phyloP scores from a whole-genome alignment of 2,888 invertebrate species.

The Drosophila anomalipes region DNA sequence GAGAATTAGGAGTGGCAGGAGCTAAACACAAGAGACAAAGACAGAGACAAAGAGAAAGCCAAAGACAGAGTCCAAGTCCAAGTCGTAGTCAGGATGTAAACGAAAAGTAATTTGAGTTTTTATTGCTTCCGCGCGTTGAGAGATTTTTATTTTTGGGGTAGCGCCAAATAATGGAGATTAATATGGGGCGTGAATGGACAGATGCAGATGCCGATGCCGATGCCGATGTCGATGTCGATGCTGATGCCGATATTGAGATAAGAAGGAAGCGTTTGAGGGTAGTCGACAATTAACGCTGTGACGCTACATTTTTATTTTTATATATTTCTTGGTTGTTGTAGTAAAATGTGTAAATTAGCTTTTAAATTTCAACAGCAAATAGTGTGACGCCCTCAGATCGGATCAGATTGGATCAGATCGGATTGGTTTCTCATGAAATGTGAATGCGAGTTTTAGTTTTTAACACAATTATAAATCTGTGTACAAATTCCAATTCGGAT shows the following conservation, averaged over 20 bases:
- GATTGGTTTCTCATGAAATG: slow-evolving; percentile 58
- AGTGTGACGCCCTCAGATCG: slow-evolving; percentile 56
- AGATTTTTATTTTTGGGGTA: slow-evolving; percentile 18
- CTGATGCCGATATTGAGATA: slow-evolving; percentile 7
- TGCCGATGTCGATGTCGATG: slow-evolving; percentile 37
- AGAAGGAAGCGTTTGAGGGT: slow-evolving; percentile 14
- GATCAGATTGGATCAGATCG: slow-evolving; percentile 29
- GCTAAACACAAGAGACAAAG: slow-evolving; percentile 1
- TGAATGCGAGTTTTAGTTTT: slow-evolving; percentile 61
- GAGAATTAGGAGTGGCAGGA: slow-evolving; percentile 52
- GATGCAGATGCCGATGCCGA: slow-evolving; percentile 32
- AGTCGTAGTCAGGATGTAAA: slow-evolving; percentile 67
- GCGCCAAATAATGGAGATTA: slow-evolving; percentile 73
- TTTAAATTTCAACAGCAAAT: slow-evolving; percentile 73
- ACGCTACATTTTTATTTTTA: slow-evolving; percentile 61
- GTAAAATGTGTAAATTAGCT: slow-evolving; percentile 76
- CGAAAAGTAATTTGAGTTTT: slow-evolving; percentile 78
- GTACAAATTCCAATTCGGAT: slow-evolving; percentile 21
- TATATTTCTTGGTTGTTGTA: slow-evolving; percentile 21
- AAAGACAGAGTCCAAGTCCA: slow-evolving; percentile 13
- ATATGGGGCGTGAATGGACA: slow-evolving; percentile 67
- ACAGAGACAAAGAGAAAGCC: neutral
- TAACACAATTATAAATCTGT: slow-evolving; percentile 79
- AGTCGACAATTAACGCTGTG: slow-evolving; percentile 70
- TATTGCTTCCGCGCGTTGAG: slow-evolving; percentile 73